Percentiles rank a stretch among this genome's conserved stretches.
Evolutionary conservation across 1,140 invertebrate genomes (phyloP).

Genomic region (Marisa cornuarietis): DNA sequence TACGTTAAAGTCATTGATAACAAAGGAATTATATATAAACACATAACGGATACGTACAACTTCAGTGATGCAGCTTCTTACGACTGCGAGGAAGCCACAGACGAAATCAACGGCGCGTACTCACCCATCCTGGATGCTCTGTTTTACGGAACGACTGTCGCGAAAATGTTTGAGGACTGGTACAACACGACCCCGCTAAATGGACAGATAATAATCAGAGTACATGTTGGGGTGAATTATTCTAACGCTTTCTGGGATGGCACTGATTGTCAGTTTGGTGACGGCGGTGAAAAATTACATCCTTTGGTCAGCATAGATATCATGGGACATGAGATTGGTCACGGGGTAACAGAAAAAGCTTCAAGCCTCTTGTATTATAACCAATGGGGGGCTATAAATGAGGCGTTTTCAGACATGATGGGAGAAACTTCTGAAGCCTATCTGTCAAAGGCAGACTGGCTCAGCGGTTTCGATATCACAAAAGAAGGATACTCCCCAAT

Average conservation of each 20-base stretch:
- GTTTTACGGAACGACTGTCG: conserved; percentile 29
- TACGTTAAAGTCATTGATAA: conserved; percentile 43
- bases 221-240: conserved; percentile 39
- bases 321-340: conserved; percentile 43
- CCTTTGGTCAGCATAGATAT: conserved; percentile 38
- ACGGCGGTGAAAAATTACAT: conserved; percentile 32
- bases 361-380: conserved; percentile 36
- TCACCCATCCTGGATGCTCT: conserved; percentile 41
- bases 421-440: conserved; percentile 43
- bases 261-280: conserved; percentile 29
- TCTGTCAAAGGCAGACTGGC: conserved; percentile 25
- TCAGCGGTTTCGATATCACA: conserved; percentile 27
- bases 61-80: conserved; percentile 6
- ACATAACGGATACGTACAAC: neutral
- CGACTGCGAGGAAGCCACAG: conserved; percentile 22
- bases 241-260: conserved; percentile 31
- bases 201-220: conserved; percentile 29
- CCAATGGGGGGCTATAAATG: conserved; percentile 44
- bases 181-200: conserved; percentile 19
- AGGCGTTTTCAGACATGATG: conserved; percentile 47
- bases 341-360: conserved; percentile 41
- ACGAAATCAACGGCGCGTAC: conserved; percentile 38
- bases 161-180: conserved; percentile 40
- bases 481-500: conserved; percentile 24
- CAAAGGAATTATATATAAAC: conserved; percentile 15